Conservation (phyloP, 2,888 invertebrate genomes). For the Mesorhabditis belari region DNA sequence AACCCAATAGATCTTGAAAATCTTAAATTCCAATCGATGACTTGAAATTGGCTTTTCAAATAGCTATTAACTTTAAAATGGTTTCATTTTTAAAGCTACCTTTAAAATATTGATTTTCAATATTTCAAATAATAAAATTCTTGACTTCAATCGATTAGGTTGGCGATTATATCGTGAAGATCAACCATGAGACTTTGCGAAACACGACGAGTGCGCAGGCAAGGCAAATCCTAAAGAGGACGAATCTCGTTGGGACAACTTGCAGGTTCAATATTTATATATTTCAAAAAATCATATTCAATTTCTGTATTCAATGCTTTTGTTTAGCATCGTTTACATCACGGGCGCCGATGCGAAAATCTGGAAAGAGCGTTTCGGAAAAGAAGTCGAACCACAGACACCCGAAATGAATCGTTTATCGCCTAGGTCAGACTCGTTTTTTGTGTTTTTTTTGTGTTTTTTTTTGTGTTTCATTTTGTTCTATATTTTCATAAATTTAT, state of each 20-base stretch:
- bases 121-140: background rate
- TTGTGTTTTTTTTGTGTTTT: background rate
- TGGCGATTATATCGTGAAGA: constrained; percentile 61
- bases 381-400: constrained; percentile 30
- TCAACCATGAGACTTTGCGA: constrained; percentile 63
- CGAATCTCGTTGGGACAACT: constrained; percentile 61
- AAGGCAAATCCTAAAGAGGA: constrained; percentile 61
- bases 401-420: constrained; percentile 41
- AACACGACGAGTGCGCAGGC: constrained; percentile 62
- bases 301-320: background rate
- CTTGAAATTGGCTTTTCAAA: too few species aligned
- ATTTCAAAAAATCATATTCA: constrained; percentile 1
- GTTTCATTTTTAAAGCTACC: background rate
- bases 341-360: constrained; percentile 60
- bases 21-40: too few species aligned
- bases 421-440: constrained; percentile 37
- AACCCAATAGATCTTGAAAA: too few species aligned
- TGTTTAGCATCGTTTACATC: constrained; percentile 61
- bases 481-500: constrained; percentile 34
- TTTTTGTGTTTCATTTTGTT: constrained; percentile 5
- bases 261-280: constrained; percentile 61
- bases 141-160: constrained; percentile 43
- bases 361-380: constrained; percentile 54
- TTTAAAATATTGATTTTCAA: background rate
- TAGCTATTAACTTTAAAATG: too few species aligned